A percentile compares a stretch with the other conserved stretches of the same genome.
phyloP scores from a whole-genome alignment of 2,797 vertebrate species.

The Neostethus bicornis region DNA sequence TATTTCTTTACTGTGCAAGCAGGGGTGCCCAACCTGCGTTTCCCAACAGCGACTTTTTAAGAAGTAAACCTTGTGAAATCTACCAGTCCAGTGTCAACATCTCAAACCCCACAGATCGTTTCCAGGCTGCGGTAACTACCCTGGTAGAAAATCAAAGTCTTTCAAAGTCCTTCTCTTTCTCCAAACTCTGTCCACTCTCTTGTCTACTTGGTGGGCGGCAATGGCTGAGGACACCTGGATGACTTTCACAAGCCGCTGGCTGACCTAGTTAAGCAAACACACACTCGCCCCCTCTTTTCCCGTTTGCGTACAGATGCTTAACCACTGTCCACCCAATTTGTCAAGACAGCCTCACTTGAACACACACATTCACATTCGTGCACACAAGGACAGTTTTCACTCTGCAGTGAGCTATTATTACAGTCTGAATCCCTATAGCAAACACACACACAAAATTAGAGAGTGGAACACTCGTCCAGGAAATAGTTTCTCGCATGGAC shows the following conservation, averaged over 20 bases:
- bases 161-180: conserved; percentile 1
- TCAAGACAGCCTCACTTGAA: conserved; percentile 26
- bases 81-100: too few relatives aligned
- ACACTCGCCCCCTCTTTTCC: conserved; percentile 39
- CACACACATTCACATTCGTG: conserved; percentile 9
- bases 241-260: conserved; percentile 72
- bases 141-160: background rate
- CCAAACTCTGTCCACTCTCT: background rate
- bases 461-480: conserved; percentile 20
- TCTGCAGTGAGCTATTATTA: conserved; percentile 42
- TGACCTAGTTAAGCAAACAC: conserved; percentile 69
- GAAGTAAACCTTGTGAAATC: too few relatives aligned
- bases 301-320: conserved; percentile 61
- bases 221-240: conserved; percentile 69
- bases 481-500: conserved; percentile 31
- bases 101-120: too few relatives aligned
- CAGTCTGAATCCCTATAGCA: conserved; percentile 18
- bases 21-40: too few relatives aligned
- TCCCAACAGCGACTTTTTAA: too few relatives aligned
- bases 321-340: conserved; percentile 60
- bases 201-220: conserved; percentile 55
- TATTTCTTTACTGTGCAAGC: too few relatives aligned
- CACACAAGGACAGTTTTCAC: conserved; percentile 40
- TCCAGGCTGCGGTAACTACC: background rate
- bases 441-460: conserved; percentile 41